Evolutionary conservation across 1,140 invertebrate species (phyloP).

Genomic region (Drosophila nasuta): DNA sequence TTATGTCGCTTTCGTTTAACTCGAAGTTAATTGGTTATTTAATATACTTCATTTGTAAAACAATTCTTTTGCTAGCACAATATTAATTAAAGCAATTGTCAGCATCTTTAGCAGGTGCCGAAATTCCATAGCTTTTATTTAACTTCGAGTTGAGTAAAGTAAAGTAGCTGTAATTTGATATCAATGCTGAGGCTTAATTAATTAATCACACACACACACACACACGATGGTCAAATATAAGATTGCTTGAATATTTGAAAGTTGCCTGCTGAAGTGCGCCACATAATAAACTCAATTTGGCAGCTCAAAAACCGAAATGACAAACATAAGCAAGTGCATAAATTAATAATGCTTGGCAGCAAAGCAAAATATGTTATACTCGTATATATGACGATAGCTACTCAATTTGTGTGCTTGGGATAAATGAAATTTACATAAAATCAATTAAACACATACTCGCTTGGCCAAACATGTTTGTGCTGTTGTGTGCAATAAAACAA

Average conservation of each 20-base stretch:
- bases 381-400: slow-evolving; percentile 25
- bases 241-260: not conserved
- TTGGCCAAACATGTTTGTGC: not conserved
- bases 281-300: slow-evolving; percentile 41
- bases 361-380: slow-evolving; percentile 30
- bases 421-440: slow-evolving; percentile 79
- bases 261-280: not conserved
- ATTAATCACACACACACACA: slow-evolving; percentile 53
- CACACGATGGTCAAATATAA: slow-evolving; percentile 47
- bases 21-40: not conserved
- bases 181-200: slow-evolving; percentile 23
- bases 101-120: not conserved
- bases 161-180: not conserved
- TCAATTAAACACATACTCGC: slow-evolving; percentile 69
- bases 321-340: slow-evolving; percentile 67
- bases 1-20: too few relatives aligned
- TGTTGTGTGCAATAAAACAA: slow-evolving; percentile 23
- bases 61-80: too few relatives aligned
- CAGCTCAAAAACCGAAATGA: slow-evolving; percentile 52
- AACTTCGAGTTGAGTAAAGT: not conserved
- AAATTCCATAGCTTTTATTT: not conserved
- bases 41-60: not conserved
- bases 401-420: slow-evolving; percentile 12
- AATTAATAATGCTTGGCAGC: slow-evolving; percentile 62
- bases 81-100: not conserved